phyloP scores from a whole-genome alignment of 2,113 vertebrate genomes.

The Willisornis vidua region DNA sequence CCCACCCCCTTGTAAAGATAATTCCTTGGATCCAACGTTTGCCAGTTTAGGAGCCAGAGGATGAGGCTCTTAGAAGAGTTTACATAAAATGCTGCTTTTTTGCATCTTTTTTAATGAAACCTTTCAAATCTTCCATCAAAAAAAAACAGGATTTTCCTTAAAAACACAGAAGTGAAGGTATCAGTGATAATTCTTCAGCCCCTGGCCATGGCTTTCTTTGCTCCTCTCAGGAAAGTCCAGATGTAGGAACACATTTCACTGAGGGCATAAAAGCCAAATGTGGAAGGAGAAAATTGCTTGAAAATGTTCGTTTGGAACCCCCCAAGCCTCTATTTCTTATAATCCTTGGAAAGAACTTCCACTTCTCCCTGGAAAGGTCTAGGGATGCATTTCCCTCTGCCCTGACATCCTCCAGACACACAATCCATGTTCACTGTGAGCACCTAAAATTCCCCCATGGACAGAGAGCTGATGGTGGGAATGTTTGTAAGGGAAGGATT shows the following conservation, averaged over 20 bases:
- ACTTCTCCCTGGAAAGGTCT: background rate
- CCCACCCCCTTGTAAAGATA: background rate
- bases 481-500: background rate
- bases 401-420: background rate
- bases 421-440: background rate
- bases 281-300: background rate
- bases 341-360: background rate
- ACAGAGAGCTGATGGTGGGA: background rate
- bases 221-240: background rate
- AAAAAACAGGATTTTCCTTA: background rate
- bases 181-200: background rate
- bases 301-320: background rate
- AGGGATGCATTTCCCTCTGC: background rate
- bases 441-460: background rate
- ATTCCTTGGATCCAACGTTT: background rate
- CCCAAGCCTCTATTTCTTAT: background rate
- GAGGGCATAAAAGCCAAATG: background rate
- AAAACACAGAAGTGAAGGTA: background rate
- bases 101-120: background rate
- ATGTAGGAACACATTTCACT: background rate
- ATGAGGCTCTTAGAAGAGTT: background rate
- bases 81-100: background rate
- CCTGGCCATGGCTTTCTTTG: background rate
- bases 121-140: background rate
- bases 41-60: background rate